Percentiles rank a stretch among this genome's conserved stretches.
These are phyloP conservation scores for Cabera pusaria DNA, from an alignment of 2,888 invertebrate species.

Conservation along the genomic window DNA sequence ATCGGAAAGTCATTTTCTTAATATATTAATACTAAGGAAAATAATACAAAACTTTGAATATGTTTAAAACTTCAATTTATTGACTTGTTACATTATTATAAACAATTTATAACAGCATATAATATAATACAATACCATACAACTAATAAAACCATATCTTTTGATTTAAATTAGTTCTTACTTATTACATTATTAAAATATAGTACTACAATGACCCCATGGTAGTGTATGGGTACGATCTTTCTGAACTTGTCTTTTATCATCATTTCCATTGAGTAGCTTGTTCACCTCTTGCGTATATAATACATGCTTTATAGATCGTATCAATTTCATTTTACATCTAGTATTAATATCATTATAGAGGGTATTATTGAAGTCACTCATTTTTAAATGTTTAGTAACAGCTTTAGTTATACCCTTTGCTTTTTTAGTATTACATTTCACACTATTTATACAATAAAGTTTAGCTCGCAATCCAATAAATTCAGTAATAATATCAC, in stretches of 20 bases:
- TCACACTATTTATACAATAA: slow-evolving; percentile 11
- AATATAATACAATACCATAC: neutral
- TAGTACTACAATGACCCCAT: slow-evolving; percentile 6
- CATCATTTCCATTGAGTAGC: slow-evolving; percentile 10
- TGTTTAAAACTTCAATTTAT: no score
- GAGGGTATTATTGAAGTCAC: neutral
- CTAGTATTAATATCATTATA: neutral
- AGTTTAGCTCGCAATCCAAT: slow-evolving; percentile 18
- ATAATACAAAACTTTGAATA: no score
- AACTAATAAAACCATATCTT: neutral
- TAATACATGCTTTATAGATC: slow-evolving; percentile 4
- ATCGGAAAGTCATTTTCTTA: no score
- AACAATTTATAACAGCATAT: no score
- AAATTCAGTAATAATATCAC: slow-evolving; percentile 18
- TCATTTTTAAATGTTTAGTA: neutral
- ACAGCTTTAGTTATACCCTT: neutral
- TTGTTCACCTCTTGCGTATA: slow-evolving; percentile 8
- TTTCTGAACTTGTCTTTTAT: slow-evolving; percentile 3
- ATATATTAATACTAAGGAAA: no score
- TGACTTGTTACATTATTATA: no score
- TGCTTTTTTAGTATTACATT: neutral
- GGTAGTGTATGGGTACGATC: slow-evolving; percentile 3
- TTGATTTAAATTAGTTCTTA: no score
- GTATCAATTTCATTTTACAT: slow-evolving; percentile 11
- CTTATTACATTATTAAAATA: no score